Evolutionary conservation across 1,140 invertebrate species (phyloP), one percentile per base, ranked within the genome.

Genomic region (Trichonephila clavata): DNA sequence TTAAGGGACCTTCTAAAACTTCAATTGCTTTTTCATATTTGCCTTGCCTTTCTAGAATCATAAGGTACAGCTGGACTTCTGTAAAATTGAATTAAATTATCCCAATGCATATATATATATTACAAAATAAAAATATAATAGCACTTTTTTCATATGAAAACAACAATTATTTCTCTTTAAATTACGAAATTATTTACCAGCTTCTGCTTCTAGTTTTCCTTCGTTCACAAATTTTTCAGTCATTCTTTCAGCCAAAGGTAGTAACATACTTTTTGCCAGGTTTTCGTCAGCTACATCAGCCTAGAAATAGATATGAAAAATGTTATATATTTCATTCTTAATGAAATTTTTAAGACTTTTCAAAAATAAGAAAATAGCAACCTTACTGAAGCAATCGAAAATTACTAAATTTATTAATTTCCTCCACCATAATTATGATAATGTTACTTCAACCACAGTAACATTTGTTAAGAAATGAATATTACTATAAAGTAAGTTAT

Each of bases 141-240:
- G 50, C 50, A 50, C n/a, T 50, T 50, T 50, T 50, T 13, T 7
- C 50, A 50, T 10, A 50, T 68, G n/a, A 63, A 6, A 65, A 7
- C 24, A 68, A 24, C 10, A 68, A 4, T 39, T 50, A 50, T 50
- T 50, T 24, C 71, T 24, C 6, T 77, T 27, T 14, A 77, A 77
- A 27, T n/a, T 24, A 43, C 60, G 16, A n/a, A 59, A 24, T 68
- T 27, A 18, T 61, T 59, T 77, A 94, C 94, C 94, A 94, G 98
- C 98, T 95, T 99, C 98, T 0, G 98, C 98, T 95, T 99, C 98
- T 94, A 99, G 97, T 96, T 98, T 98, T 92, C 97, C 97, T 94
- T 99, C 98, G 27, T 97, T 97, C 83, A 99, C 97, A 95, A 98
- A 97, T 95, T 99, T 99, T 95, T 98, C 97, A 43, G 97, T 96